Base-by-base conservation (phyloP, 2,797 vertebrate species). In the Notolepis coatsorum region DNA sequence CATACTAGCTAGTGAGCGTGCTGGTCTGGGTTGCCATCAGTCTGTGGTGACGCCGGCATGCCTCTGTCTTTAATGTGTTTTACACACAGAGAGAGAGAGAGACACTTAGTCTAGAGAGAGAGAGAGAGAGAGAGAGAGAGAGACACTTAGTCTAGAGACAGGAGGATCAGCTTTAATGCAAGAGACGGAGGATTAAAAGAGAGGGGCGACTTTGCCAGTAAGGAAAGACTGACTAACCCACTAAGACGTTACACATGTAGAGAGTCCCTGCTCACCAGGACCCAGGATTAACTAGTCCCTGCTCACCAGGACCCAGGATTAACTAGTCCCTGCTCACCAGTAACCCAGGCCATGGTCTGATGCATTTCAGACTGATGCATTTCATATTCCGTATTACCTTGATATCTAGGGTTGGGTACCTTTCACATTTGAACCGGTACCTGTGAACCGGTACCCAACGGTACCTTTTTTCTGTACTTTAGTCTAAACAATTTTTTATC, bases 1-100 rank as follows among this genome's bases (percentile, higher is more conserved):
- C 85, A 82, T 77, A 53, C 76, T 48, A 66, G 39, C 43, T 67
- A 86, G 68, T 38, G 45, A 67, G 80, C 81, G 75, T 62, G 74
- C 68, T 91, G 79, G 75, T 82, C 89, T 75, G 84, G 77, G 80
- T 83, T 86, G 90, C 91, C 90, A 82, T 90, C 79, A 91, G 80
- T 71, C 85, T 93, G 92, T 81, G 92, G 92, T 91, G 92, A 92
- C 92, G 91, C 92, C 91, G 85, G 79, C 79, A 79, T 77, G 92
- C 89, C 90, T 89, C 87, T 53, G 86, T 80, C 87, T 88, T 85
- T 89, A 84, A 92, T 91, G 87, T 91, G n/a, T 90, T 92, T 92
- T 88, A 92, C 81, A 75, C 85, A 77, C 62, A 37, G 35, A 37
- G 31, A 33, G 33, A 46, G 59, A 82, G 75, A 66, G 81, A 88